Percentiles rank a stretch among this genome's conserved stretches.
These are phyloP conservation scores for Andrena marginata DNA, from an alignment of 2,888 invertebrate species.

Conservation along the genomic window DNA sequence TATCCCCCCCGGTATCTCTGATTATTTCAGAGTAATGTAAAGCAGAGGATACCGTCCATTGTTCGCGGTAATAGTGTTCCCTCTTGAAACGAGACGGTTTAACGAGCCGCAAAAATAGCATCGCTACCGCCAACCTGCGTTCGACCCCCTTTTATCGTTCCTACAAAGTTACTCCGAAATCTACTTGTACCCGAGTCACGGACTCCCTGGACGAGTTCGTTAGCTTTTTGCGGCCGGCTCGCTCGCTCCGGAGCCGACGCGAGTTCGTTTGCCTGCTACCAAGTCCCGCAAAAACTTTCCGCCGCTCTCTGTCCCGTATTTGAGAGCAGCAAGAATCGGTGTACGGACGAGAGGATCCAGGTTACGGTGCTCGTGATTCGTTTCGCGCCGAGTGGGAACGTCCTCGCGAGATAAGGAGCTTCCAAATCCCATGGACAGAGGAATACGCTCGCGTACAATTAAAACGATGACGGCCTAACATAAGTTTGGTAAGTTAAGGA, in stretches of 20 bases:
- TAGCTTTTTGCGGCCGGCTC: constrained; percentile 47
- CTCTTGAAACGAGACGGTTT: constrained; percentile 22
- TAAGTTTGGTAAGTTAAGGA: too few relatives aligned
- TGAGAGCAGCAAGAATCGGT: not conserved
- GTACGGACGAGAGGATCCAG: not conserved
- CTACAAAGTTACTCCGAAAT: constrained; percentile 18
- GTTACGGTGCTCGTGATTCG: not conserved
- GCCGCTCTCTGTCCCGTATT: constrained; percentile 19
- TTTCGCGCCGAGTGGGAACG: not conserved
- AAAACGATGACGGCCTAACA: too few relatives aligned
- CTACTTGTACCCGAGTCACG: constrained; percentile 55
- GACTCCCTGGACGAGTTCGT: constrained; percentile 50
- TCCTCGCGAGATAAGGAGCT: not conserved
- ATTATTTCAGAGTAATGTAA: not conserved
- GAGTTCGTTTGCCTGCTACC: constrained; percentile 38
- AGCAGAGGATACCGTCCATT: not conserved
- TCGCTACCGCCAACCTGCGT: constrained; percentile 6
- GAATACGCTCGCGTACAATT: not conserved
- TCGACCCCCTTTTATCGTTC: constrained; percentile 9
- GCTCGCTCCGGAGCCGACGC: constrained; percentile 9
- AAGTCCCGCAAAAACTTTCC: constrained; percentile 35
- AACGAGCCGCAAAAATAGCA: constrained; percentile 45
- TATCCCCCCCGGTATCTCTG: not conserved
- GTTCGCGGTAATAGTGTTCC: not conserved
- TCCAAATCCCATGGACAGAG: not conserved